These are phyloP conservation scores for Bettongia penicillata DNA, from an alignment of 2,113 vertebrate species.

Conservation along the genomic window DNA sequence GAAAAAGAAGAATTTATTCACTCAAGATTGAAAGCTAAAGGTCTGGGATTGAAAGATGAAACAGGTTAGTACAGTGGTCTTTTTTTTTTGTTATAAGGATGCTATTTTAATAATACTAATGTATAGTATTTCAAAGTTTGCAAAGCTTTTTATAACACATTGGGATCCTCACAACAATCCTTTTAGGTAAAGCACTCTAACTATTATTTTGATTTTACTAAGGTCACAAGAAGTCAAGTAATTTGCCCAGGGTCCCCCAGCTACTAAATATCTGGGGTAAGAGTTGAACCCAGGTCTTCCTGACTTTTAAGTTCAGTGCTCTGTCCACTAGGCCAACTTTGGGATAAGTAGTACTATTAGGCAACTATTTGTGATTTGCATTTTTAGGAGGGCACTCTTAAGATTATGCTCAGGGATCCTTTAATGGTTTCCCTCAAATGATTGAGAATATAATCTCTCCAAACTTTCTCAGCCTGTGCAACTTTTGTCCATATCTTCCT, in stretches of 20 bases:
- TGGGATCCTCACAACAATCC: background rate
- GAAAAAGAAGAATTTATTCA: constrained; percentile 93
- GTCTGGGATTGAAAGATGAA: constrained; percentile 85
- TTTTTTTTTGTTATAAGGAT: constrained; percentile 14
- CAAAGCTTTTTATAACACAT: background rate
- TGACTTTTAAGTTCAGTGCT: background rate
- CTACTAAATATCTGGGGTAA: background rate
- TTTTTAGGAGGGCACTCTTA: background rate
- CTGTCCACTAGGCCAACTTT: background rate
- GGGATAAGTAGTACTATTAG: background rate
- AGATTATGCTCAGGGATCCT: background rate
- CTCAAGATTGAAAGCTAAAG: constrained; percentile 87
- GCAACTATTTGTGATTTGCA: background rate
- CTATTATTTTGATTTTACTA: background rate
- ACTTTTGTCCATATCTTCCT: background rate
- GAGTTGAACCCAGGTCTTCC: background rate
- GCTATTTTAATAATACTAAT: background rate
- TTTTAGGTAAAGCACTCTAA: background rate
- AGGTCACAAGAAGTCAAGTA: background rate
- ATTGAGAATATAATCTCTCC: background rate
- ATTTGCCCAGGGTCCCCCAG: background rate
- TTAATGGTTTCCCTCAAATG: background rate
- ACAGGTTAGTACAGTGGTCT: constrained; percentile 85
- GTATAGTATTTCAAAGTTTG: background rate
- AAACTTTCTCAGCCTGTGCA: background rate